A percentile compares a stretch with the other conserved stretches of the same genome.
phyloP scores from a whole-genome alignment of 1,140 invertebrate genomes.

The Bombus breviceps region DNA sequence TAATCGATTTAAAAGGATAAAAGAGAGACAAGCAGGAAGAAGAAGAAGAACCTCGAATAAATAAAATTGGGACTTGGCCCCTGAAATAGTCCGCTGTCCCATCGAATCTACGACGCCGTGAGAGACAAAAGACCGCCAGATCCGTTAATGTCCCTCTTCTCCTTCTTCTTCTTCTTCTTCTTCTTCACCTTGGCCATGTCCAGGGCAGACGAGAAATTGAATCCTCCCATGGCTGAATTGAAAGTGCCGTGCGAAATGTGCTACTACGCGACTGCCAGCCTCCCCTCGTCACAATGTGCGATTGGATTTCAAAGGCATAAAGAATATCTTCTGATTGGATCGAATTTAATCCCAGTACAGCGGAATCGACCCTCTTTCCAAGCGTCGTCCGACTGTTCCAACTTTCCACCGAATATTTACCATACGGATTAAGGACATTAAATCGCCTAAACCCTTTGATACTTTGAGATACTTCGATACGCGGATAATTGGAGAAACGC shows the following conservation, averaged over 20 bases:
- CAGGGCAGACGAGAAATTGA: conserved; percentile 48
- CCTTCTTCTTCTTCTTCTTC: conserved; percentile 15
- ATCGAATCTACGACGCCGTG: conserved; percentile 27
- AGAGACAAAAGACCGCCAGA: conserved; percentile 43
- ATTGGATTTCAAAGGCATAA: conserved; percentile 50
- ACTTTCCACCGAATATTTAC: conserved; percentile 5
- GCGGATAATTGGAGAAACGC: too few species aligned
- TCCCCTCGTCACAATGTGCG: conserved; percentile 9
- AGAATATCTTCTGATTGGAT: conserved; percentile 54
- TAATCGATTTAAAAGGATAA: background rate
- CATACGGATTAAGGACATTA: background rate
- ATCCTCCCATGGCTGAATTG: conserved; percentile 37
- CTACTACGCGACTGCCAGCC: conserved; percentile 31
- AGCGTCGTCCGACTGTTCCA: background rate
- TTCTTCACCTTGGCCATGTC: conserved; percentile 2
- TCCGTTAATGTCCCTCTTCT: conserved; percentile 35
- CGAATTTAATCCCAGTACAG: conserved; percentile 46
- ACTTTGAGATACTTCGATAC: too few species aligned
- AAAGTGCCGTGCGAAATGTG: conserved; percentile 46
- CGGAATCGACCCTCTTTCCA: background rate
- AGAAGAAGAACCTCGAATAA: background rate
- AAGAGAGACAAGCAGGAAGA: background rate
- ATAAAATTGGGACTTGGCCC: conserved; percentile 53
- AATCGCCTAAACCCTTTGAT: too few species aligned
- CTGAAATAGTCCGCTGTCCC: background rate